Percentiles rank a stretch among this genome's conserved stretches.
Evolutionary conservation across 2,888 invertebrate genomes (phyloP).

Genomic region (Spatulosminthurus flaviceps): DNA sequence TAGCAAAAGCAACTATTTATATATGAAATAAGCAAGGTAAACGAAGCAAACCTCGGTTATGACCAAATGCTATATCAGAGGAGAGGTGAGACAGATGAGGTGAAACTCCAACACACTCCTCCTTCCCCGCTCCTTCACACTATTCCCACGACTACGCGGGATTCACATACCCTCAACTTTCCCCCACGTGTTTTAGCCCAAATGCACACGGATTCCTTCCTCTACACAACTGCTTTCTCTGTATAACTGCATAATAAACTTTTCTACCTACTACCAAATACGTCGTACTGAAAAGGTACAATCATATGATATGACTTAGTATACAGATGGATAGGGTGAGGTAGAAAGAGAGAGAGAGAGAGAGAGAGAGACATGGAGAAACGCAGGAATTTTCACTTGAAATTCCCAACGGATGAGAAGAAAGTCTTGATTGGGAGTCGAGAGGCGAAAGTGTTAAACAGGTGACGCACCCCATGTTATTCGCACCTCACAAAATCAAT

Average conservation of each 20-base stretch:
- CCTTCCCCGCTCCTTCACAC: background rate
- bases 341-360: background rate
- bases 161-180: too few relatives aligned
- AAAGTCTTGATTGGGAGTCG: constrained; percentile 57
- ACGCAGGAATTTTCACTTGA: constrained; percentile 39
- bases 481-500: constrained; percentile 60
- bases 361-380: constrained; percentile 6
- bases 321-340: background rate
- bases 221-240: too few relatives aligned
- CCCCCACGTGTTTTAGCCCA: too few relatives aligned
- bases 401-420: constrained; percentile 56
- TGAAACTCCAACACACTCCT: constrained; percentile 22
- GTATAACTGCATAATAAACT: too few relatives aligned
- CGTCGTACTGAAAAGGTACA: too few relatives aligned
- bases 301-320: too few relatives aligned
- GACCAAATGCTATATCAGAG: constrained; percentile 11
- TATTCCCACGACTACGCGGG: background rate
- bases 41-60: too few relatives aligned
- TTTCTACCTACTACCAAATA: too few relatives aligned
- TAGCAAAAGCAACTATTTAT: too few relatives aligned
- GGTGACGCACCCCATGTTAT: constrained; percentile 60
- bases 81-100: constrained; percentile 40
- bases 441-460: constrained; percentile 59
- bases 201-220: too few relatives aligned
- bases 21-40: too few relatives aligned